These are phyloP conservation scores for Habrosyne pyritoides DNA, from an alignment of 2,888 invertebrate genomes.

Conservation along the genomic window DNA sequence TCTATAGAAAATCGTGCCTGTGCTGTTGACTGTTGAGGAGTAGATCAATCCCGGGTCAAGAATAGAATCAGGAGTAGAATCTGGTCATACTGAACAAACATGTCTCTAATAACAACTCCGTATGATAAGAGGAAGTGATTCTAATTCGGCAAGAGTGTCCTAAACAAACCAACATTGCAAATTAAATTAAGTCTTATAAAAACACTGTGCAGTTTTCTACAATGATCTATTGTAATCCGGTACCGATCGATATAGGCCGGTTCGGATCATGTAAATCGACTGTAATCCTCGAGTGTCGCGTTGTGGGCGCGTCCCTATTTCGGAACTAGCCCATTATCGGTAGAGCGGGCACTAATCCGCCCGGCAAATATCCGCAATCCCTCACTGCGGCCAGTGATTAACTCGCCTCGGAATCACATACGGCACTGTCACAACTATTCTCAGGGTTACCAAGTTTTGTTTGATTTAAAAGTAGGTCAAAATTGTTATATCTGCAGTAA, in stretches of 20 bases:
- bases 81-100: no score
- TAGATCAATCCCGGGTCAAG: no score
- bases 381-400: slow-evolving; percentile 56
- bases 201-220: slow-evolving; percentile 5
- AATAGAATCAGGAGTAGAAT: no score
- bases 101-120: no score
- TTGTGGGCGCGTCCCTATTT: slow-evolving; percentile 8
- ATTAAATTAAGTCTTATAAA: no score
- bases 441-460: slow-evolving; percentile 16
- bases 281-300: slow-evolving; percentile 40
- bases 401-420: slow-evolving; percentile 42
- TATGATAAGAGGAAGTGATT: no score
- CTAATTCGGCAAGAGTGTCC: no score
- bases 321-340: slow-evolving; percentile 44
- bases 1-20: no score
- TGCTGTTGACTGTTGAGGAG: no score
- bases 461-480: slow-evolving; percentile 12
- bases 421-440: slow-evolving; percentile 35
- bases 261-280: slow-evolving; percentile 48
- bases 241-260: slow-evolving; percentile 23
- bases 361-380: slow-evolving; percentile 56
- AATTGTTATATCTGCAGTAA: neutral
- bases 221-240: slow-evolving; percentile 26
- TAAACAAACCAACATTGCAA: no score
- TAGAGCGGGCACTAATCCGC: slow-evolving; percentile 52